Conservation (phyloP, 2,113 vertebrate species). For the Scortum barcoo region DNA sequence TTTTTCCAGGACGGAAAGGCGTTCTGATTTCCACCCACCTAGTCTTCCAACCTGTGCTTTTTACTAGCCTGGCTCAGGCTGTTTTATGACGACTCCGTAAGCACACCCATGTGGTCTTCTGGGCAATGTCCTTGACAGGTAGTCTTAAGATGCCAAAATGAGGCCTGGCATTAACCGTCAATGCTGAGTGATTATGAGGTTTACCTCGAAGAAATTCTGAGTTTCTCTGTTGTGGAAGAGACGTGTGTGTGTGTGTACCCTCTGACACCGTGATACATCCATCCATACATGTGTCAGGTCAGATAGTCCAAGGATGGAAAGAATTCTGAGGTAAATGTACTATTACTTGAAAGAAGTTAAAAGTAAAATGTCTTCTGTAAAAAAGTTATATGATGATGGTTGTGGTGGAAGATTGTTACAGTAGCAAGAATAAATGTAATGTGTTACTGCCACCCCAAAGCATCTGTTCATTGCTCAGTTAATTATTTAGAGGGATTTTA, state of each 20-base stretch:
- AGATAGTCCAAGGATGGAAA: neutral
- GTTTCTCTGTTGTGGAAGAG: conserved; percentile 11
- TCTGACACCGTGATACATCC: neutral
- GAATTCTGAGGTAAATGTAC: neutral
- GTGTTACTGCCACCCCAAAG: neutral
- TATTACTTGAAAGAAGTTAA: neutral
- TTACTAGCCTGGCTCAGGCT: conserved; percentile 63
- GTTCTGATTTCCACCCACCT: conserved; percentile 64
- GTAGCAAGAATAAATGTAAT: neutral
- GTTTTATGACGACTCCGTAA: conserved; percentile 69
- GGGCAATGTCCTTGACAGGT: conserved; percentile 55
- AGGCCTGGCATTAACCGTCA: conserved; percentile 34
- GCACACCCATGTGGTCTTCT: conserved; percentile 56
- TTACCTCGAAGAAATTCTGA: conserved; percentile 1
- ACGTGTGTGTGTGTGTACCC: too few relatives aligned
- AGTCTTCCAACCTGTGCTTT: conserved; percentile 57
- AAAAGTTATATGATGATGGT: neutral
- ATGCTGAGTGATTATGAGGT: conserved; percentile 9
- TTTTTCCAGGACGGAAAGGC: conserved; percentile 51
- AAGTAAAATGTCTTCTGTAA: neutral
- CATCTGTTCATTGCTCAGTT: neutral
- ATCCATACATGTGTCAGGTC: neutral
- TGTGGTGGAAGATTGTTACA: neutral
- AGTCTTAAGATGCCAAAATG: conserved; percentile 26
- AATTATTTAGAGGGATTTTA: neutral